Conservation (phyloP, 2,888 invertebrate genomes). For the Leucophora obtusa region DNA sequence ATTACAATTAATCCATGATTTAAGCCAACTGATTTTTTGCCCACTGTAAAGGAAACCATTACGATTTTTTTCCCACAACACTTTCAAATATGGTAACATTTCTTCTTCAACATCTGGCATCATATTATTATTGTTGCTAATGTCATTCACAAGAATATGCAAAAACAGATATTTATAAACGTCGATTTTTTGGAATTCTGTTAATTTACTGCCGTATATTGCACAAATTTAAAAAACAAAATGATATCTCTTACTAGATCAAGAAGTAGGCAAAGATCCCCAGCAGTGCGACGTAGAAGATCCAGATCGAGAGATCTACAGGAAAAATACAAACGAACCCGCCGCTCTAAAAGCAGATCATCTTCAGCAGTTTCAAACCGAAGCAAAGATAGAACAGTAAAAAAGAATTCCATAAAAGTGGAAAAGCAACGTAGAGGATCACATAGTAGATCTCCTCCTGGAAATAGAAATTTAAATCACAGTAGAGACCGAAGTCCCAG, state of each 20-base stretch:
- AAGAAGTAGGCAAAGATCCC: slow-evolving; percentile 58
- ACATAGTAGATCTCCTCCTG: slow-evolving; percentile 48
- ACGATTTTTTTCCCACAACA: too few species aligned
- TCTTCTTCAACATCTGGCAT: not conserved
- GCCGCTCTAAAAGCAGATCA: slow-evolving; percentile 37
- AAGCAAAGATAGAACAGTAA: not conserved
- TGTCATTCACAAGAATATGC: not conserved
- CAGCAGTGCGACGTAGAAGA: slow-evolving; percentile 11
- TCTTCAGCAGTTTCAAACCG: not conserved
- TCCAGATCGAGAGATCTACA: slow-evolving; percentile 30
- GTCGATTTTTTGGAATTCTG: not conserved
- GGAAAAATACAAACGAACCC: slow-evolving; percentile 14
- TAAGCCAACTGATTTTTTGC: too few species aligned
- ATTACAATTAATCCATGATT: too few species aligned
- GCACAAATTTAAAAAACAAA: too few species aligned
- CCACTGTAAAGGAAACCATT: too few species aligned
- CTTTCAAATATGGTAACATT: slow-evolving; percentile 18
- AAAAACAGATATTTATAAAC: slow-evolving; percentile 16
- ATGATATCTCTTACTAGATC: slow-evolving; percentile 52
- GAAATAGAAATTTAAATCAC: slow-evolving; percentile 37
- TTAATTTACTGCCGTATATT: not conserved
- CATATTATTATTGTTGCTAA: slow-evolving; percentile 1
- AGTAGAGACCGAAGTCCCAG: slow-evolving; percentile 24
- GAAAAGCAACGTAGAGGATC: slow-evolving; percentile 10
- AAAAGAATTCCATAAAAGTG: not conserved